Conservation (phyloP, 2,113 vertebrate genomes). For the Lynx canadensis region DNA sequence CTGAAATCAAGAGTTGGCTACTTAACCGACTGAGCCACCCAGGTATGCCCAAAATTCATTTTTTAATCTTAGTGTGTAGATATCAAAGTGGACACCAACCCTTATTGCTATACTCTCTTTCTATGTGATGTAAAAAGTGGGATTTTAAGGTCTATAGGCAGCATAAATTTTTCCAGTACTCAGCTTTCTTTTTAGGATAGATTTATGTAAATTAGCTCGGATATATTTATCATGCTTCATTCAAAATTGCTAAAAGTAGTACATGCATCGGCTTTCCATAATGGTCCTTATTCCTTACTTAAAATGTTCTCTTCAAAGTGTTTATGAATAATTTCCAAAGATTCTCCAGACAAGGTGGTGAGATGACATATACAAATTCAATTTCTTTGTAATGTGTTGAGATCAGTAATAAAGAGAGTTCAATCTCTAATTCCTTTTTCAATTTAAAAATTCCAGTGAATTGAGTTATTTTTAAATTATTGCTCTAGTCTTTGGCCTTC, state of each 20-base stretch:
- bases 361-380: conserved; percentile 13
- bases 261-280: conserved; percentile 20
- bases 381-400: conserved; percentile 22
- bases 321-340: conserved; percentile 49
- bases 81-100: background rate
- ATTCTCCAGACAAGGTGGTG: background rate
- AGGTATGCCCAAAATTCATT: background rate
- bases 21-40: too few relatives aligned
- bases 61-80: background rate
- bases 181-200: conserved; percentile 32
- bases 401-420: conserved; percentile 11
- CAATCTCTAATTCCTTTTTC: conserved; percentile 38
- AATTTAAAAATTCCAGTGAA: conserved; percentile 27
- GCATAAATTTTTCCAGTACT: background rate
- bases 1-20: too few relatives aligned
- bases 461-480: conserved; percentile 48
- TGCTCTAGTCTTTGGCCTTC: conserved; percentile 21
- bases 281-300: background rate
- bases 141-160: background rate
- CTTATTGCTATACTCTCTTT: background rate
- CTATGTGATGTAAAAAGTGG: background rate
- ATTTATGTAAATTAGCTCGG: conserved; percentile 45
- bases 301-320: conserved; percentile 9
- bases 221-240: conserved; percentile 30
- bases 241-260: conserved; percentile 34